These are phyloP conservation scores for Microchrysa polita DNA, from an alignment of 2,888 invertebrate genomes.

Conservation along the genomic window DNA sequence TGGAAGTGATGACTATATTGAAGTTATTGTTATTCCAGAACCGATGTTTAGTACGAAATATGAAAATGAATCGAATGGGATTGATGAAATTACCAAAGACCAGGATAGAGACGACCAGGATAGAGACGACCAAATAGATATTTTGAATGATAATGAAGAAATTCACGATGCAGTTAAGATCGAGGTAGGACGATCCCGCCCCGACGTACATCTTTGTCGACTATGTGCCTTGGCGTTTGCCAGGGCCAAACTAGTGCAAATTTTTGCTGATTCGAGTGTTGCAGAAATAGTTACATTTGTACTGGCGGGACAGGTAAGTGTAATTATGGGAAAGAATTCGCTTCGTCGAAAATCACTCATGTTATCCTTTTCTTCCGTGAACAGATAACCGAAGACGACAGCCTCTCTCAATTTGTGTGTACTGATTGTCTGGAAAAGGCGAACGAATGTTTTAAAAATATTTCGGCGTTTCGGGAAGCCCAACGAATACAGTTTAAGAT, in stretches of 20 bases:
- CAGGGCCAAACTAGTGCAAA: conserved; percentile 20
- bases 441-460: conserved; percentile 39
- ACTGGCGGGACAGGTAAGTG: conserved; percentile 20
- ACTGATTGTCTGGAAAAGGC: conserved; percentile 45
- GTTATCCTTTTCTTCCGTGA: not conserved
- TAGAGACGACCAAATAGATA: too few relatives aligned
- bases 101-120: too few relatives aligned
- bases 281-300: conserved; percentile 9
- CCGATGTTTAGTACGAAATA: too few relatives aligned
- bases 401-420: conserved; percentile 44
- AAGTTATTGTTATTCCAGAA: too few relatives aligned
- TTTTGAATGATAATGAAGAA: too few relatives aligned
- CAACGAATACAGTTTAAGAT: conserved; percentile 18
- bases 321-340: too few relatives aligned
- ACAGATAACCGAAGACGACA: conserved; percentile 44
- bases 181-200: too few relatives aligned
- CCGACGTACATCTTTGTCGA: conserved; percentile 32
- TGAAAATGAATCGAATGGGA: too few relatives aligned
- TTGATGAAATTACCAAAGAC: too few relatives aligned
- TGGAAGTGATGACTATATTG: too few relatives aligned
- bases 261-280: conserved; percentile 32
- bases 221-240: conserved; percentile 37
- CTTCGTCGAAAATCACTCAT: too few relatives aligned
- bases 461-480: conserved; percentile 44
- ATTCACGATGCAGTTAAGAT: too few relatives aligned